Evolutionary conservation across 64 coral and sea anemone genomes (phyloP).

Genomic region (Pocillopora verrucosa): DNA sequence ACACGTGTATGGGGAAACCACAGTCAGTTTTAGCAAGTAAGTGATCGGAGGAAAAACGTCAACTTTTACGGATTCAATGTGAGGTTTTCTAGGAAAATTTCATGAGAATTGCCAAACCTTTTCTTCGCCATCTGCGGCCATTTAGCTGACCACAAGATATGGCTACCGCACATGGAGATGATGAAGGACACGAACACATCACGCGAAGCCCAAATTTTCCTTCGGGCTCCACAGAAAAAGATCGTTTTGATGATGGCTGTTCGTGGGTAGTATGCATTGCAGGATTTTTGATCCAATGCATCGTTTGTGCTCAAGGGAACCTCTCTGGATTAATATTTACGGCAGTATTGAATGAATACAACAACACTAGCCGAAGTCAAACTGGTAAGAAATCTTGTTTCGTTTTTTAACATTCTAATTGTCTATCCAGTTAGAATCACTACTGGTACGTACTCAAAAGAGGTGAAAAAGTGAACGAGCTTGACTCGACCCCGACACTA

Average conservation of each 20-base stretch:
- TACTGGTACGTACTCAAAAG: not conserved
- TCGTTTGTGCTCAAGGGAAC: slow-evolving; percentile 13
- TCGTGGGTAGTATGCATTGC: slow-evolving; percentile 22
- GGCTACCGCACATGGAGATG: no score
- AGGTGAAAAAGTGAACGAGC: not conserved
- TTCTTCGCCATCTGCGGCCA: no score
- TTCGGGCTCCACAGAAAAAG: not conserved
- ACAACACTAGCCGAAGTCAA: slow-evolving; percentile 7
- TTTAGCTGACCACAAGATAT: no score
- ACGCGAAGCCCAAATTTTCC: no score
- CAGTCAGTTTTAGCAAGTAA: no score
- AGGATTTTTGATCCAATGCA: not conserved
- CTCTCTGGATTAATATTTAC: slow-evolving; percentile 36
- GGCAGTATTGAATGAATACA: slow-evolving; percentile 35
- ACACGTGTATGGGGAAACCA: no score
- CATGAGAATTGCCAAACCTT: no score
- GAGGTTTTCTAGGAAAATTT: no score
- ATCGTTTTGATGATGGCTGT: not conserved
- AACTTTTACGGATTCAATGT: no score
- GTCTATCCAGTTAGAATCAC: not conserved
- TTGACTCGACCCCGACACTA: no score
- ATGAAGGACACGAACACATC: no score
- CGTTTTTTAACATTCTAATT: not conserved
- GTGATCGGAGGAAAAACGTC: no score
- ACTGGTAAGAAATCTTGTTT: slow-evolving; percentile 14